These are phyloP conservation scores for Eristalis tenax DNA, from an alignment of 2,888 invertebrate species.

Conservation along the genomic window DNA sequence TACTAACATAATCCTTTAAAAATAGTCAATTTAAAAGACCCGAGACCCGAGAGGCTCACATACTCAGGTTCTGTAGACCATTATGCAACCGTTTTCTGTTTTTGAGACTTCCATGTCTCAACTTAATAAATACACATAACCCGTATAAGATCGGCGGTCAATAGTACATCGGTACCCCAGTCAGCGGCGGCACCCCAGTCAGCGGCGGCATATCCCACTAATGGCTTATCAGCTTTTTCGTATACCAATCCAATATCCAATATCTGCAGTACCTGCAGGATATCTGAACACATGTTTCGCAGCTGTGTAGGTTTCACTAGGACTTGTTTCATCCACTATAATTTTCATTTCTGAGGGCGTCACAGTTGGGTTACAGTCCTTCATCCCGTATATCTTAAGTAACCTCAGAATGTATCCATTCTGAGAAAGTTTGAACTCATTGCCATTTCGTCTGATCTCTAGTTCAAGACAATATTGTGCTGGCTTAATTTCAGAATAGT, in stretches of 20 bases:
- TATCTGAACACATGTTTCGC: too few relatives aligned
- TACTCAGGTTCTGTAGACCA: background rate
- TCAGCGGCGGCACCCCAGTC: too few relatives aligned
- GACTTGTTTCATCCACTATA: background rate
- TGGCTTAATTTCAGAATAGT: background rate
- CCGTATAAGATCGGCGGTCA: too few relatives aligned
- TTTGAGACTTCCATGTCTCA: background rate
- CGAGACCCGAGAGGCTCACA: background rate
- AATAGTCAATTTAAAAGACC: too few relatives aligned
- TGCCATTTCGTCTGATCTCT: background rate
- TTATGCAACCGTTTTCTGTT: background rate
- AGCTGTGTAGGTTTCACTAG: background rate
- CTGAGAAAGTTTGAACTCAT: background rate
- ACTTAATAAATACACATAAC: background rate
- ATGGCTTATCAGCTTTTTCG: too few relatives aligned
- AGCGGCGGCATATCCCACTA: too few relatives aligned
- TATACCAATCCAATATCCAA: conserved; percentile 25
- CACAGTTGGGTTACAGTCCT: background rate
- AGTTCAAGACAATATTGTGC: background rate
- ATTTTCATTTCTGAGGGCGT: background rate
- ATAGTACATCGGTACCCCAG: too few relatives aligned
- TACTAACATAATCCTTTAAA: too few relatives aligned
- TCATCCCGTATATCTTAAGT: background rate
- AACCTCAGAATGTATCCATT: background rate
- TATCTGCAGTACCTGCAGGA: conserved; percentile 32